Base-by-base conservation (phyloP, 2,888 invertebrate species). In the Cheilosia pagana region DNA sequence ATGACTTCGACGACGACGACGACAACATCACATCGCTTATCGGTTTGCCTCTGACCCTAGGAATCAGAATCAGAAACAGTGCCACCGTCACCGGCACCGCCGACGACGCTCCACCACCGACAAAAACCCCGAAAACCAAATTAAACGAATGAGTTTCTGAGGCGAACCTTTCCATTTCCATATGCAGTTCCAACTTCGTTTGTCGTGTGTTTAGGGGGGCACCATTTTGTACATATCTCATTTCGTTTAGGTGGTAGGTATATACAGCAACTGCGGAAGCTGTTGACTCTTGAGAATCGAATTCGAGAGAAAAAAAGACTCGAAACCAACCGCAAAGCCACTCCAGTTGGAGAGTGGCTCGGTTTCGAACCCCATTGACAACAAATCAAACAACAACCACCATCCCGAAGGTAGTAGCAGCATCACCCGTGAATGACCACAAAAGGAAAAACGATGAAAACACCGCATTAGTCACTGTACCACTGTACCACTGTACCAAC, bases 331-430 rank as follows among this genome's bases (percentile, higher is more conserved):
- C 85, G 67, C 81, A 71, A 75, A 75, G 70, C 75, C 75, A 78
- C 50, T 77, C 53, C 57, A 65, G 41, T 25, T 45, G 35, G 43
- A 25, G 41, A 78, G 72, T 78, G 72, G 63, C 65, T 85, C 68
- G 81, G 85, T 67, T 85, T 85, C 71, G 85, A 81, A 85, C 85
- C 81, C 85, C 75, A 85, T 85, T 81, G 85, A 85, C 85, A 85
- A 81, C 75, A 85, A 79, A 85, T 85, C 85, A 85, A 85, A 81
- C 70, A 85, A 81, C 65, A 71, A 53, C 23, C 39, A 65, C n/a
- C 75, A 70, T 48, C 65, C 65, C 79, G 19, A 79, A 79, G 79
- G 83, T 31, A 19, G 35, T 68, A 74, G 70, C 57, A 75, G 81
- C 76, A 75, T 81, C 81, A 76, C 75, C 75, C 75, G 81, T 85